These are phyloP conservation scores for Cosmia pyralina DNA, from an alignment of 2,888 invertebrate genomes.

Conservation along the genomic window DNA sequence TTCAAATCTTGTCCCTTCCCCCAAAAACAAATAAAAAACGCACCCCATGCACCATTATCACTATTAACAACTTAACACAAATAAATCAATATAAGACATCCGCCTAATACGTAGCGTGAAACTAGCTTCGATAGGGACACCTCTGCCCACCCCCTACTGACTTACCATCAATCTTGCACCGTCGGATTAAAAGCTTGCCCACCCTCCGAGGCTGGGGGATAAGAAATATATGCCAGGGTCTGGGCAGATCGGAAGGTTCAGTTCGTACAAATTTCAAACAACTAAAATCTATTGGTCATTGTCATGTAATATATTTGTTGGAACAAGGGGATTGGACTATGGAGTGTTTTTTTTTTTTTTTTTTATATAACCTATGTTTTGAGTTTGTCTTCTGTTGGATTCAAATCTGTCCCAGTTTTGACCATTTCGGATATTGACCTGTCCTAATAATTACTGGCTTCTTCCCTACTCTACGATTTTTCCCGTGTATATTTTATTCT, in stretches of 20 bases:
- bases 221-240: slow-evolving; percentile 50
- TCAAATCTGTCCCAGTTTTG: not conserved
- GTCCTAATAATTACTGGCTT: not conserved
- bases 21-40: slow-evolving; percentile 25
- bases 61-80: slow-evolving; percentile 55
- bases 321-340: not conserved
- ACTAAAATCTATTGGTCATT: not conserved
- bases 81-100: slow-evolving; percentile 56
- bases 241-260: slow-evolving; percentile 42
- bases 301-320: not conserved
- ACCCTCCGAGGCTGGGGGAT: slow-evolving; percentile 54
- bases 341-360: not conserved
- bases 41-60: slow-evolving; percentile 27
- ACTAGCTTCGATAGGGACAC: slow-evolving; percentile 56
- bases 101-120: slow-evolving; percentile 45
- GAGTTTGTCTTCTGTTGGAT: not conserved
- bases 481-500: not conserved
- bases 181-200: slow-evolving; percentile 66
- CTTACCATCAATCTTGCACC: slow-evolving; percentile 67
- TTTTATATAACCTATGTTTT: not conserved
- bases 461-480: not conserved
- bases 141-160: slow-evolving; percentile 56
- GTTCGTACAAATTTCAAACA: not conserved
- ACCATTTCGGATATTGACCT: not conserved
- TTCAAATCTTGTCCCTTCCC: not conserved